Conservation (phyloP, 2,113 vertebrate genomes). For the Chionomys nivalis region DNA sequence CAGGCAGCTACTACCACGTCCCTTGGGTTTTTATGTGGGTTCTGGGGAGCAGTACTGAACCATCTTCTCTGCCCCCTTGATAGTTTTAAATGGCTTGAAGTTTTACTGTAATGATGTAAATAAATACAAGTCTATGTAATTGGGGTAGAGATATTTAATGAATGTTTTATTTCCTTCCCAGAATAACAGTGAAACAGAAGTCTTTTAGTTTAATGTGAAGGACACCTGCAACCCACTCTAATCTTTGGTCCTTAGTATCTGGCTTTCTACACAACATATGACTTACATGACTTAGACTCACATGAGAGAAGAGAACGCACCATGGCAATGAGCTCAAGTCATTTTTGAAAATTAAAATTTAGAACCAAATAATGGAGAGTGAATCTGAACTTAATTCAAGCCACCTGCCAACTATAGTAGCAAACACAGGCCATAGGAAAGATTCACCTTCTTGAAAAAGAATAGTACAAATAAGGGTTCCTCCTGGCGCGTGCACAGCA, state of each 20-base stretch:
- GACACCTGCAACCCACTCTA: neutral
- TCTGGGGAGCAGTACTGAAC: neutral
- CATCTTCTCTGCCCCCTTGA: neutral
- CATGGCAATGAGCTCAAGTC: neutral
- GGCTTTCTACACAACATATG: neutral
- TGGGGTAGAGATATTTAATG: neutral
- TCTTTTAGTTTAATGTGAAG: neutral
- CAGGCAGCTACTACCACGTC: neutral
- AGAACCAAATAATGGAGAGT: neutral
- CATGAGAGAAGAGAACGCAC: neutral
- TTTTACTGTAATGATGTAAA: neutral
- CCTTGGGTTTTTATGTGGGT: neutral
- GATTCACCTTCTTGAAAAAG: constrained; percentile 9
- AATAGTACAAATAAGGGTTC: neutral
- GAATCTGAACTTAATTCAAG: neutral
- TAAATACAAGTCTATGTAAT: neutral
- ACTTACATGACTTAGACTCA: neutral
- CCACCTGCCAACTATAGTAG: neutral
- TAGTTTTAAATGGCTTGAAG: neutral
- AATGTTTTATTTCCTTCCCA: neutral
- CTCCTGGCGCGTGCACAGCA: neutral
- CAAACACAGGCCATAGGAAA: neutral
- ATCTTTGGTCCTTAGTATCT: neutral
- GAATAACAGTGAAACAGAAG: neutral
- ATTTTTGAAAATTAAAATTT: neutral